These are phyloP conservation scores for Dendroctonus valens DNA, from an alignment of 1,140 invertebrate genomes.

Conservation along the genomic window DNA sequence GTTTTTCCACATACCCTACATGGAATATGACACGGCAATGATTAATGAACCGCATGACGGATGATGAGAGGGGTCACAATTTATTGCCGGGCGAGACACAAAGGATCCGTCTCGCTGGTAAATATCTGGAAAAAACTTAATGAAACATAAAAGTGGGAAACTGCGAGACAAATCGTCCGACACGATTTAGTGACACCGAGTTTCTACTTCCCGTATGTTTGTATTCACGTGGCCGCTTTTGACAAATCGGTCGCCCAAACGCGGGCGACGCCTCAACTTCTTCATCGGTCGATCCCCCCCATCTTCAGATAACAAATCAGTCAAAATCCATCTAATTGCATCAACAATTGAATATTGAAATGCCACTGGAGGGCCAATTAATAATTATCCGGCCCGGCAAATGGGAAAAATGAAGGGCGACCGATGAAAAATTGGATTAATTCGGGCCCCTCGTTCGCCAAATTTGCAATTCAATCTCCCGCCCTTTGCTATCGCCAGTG, in stretches of 20 bases:
- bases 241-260: neutral
- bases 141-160: constrained; percentile 18
- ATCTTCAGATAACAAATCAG: too few species aligned
- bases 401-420: too few species aligned
- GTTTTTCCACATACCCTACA: too few species aligned
- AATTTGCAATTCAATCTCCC: too few species aligned
- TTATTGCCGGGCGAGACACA: constrained; percentile 7
- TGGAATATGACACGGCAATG: neutral
- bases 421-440: too few species aligned
- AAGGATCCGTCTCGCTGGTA: constrained; percentile 13
- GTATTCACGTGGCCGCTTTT: neutral
- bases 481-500: too few species aligned
- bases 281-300: neutral
- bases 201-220: neutral
- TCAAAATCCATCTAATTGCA: too few species aligned
- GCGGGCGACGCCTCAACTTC: too few species aligned
- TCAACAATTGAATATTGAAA: too few species aligned
- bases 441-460: too few species aligned
- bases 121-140: constrained; percentile 24
- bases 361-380: too few species aligned
- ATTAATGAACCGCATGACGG: constrained; percentile 15
- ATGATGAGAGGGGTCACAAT: constrained; percentile 15
- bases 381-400: too few species aligned
- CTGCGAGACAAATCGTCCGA: constrained; percentile 15
- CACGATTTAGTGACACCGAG: neutral